phyloP scores from a whole-genome alignment of 64 coral and sea anemone species.

The Porites australiensis region DNA sequence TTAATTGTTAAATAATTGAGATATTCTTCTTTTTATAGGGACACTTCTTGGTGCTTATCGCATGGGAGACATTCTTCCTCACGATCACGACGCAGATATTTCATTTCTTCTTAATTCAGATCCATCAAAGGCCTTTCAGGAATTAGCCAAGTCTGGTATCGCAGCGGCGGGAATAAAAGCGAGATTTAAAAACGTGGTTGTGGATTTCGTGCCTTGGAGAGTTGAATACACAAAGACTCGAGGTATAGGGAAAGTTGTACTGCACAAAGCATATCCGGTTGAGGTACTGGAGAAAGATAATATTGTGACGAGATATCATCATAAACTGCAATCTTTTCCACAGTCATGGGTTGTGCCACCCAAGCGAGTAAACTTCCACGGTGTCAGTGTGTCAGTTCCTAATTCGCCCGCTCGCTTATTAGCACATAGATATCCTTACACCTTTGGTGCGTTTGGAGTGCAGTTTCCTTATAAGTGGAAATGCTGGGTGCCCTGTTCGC shows the following conservation, averaged over 20 bases:
- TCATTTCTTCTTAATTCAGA: conserved; percentile 59
- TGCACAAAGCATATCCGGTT: conserved; percentile 78
- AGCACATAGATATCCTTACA: conserved; percentile 74
- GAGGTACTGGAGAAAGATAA: conserved; percentile 54
- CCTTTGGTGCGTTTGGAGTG: conserved; percentile 53
- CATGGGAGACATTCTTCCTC: conserved; percentile 67
- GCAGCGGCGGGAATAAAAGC: conserved; percentile 64
- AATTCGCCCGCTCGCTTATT: conserved; percentile 59
- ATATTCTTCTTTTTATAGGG: conserved; percentile 47
- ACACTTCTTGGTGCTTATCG: conserved; percentile 82
- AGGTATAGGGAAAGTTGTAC: conserved; percentile 53
- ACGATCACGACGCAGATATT: conserved; percentile 92
- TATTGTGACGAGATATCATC: conserved; percentile 62
- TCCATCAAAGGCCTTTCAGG: conserved; percentile 2
- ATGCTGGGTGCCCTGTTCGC: conserved; percentile 85
- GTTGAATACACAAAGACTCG: conserved; percentile 19
- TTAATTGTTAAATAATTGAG: too few relatives aligned
- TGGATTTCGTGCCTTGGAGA: conserved; percentile 87
- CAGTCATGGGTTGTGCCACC: conserved; percentile 67
- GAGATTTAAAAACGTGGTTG: conserved; percentile 25
- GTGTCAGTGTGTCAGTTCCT: conserved; percentile 67
- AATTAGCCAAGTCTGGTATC: conserved; percentile 48
- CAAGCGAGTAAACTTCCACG: conserved; percentile 73
- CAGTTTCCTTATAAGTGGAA: conserved; percentile 89
- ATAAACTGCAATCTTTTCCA: conserved; percentile 73